These are phyloP conservation scores for Thalassophryne amazonica DNA, from an alignment of 2,797 vertebrate species.

Conservation along the genomic window DNA sequence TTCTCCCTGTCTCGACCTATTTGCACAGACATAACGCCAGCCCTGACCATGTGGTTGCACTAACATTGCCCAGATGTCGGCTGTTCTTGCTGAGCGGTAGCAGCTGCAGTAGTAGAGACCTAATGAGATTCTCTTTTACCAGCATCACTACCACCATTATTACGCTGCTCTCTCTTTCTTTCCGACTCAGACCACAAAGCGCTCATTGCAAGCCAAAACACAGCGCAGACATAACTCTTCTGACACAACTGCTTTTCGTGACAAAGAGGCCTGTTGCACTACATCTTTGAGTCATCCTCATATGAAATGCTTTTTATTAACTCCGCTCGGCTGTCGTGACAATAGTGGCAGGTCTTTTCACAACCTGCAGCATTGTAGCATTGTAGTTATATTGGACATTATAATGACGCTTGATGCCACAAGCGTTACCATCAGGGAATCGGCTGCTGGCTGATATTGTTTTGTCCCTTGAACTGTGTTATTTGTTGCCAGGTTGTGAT, in stretches of 20 bases:
- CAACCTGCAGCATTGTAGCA: constrained; percentile 14
- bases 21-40: constrained; percentile 42
- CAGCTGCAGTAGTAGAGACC: constrained; percentile 55
- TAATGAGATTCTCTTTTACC: constrained; percentile 63
- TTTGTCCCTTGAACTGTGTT: too few species aligned
- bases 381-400: too few species aligned
- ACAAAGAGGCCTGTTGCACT: constrained; percentile 25
- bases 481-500: too few species aligned
- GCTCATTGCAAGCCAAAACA: constrained; percentile 28
- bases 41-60: constrained; percentile 62
- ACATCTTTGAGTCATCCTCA: constrained; percentile 33
- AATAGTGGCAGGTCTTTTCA: constrained; percentile 15
- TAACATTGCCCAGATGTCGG: constrained; percentile 72
- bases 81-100: constrained; percentile 61
- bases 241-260: constrained; percentile 3
- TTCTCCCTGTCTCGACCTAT: constrained; percentile 37
- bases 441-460: too few species aligned
- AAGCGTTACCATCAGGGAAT: too few species aligned
- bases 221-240: constrained; percentile 8
- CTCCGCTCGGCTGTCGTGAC: background rate
- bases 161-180: constrained; percentile 34
- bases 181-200: constrained; percentile 48
- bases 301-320: constrained; percentile 9
- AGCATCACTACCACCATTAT: constrained; percentile 40
- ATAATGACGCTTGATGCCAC: too few species aligned